Conservation (phyloP, 2,888 invertebrate species). For the Chymomyza fuscimana region DNA sequence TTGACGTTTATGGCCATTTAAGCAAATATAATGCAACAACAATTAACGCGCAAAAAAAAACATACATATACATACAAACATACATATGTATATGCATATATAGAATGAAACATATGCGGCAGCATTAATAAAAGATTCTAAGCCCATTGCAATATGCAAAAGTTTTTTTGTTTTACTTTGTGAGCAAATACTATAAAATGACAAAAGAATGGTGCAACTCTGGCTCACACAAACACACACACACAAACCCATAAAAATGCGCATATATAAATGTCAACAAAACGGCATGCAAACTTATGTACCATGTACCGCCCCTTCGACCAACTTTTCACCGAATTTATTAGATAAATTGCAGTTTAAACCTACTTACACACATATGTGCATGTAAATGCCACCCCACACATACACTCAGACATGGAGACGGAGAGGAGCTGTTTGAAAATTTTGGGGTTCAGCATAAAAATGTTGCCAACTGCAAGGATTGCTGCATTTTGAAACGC, state of each 20-base stretch:
- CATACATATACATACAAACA: too few relatives aligned
- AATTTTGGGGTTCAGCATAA: conserved; percentile 49
- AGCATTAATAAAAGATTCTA: conserved; percentile 67
- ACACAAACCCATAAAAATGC: background rate
- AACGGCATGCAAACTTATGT: conserved; percentile 66
- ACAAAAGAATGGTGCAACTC: background rate
- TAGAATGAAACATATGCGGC: conserved; percentile 56
- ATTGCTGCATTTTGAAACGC: conserved; percentile 6
- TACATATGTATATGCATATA: background rate
- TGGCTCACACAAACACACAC: background rate
- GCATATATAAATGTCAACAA: conserved; percentile 48
- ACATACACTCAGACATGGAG: conserved; percentile 13
- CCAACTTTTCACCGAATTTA: background rate
- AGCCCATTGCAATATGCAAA: conserved; percentile 48
- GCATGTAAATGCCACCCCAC: conserved; percentile 28
- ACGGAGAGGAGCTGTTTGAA: conserved; percentile 31
- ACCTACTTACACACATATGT: conserved; percentile 70
- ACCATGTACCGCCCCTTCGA: conserved; percentile 18
- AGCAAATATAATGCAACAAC: conserved; percentile 51
- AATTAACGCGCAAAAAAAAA: conserved; percentile 38
- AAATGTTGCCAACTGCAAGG: background rate
- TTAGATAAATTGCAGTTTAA: conserved; percentile 70
- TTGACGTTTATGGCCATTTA: conserved; percentile 17
- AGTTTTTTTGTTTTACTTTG: conserved; percentile 6
- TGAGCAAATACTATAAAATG: background rate